Percentiles rank a stretch among this genome's conserved stretches.
These are phyloP conservation scores for Azorinus chamasolen DNA, from an alignment of 2,888 invertebrate species.

Conservation along the genomic window DNA sequence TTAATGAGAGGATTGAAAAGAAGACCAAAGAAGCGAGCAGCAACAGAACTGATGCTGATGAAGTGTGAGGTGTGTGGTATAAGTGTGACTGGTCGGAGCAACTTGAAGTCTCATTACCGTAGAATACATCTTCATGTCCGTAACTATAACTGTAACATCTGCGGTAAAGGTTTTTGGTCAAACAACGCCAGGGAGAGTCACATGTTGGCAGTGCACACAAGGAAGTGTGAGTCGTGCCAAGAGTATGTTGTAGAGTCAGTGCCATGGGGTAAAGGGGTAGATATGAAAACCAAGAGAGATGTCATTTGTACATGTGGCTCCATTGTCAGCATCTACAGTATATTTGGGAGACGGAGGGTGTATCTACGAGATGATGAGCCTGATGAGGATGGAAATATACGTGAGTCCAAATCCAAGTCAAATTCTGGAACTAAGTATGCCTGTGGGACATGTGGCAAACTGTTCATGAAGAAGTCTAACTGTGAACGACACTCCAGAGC, in stretches of 20 bases:
- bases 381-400: conserved; percentile 41
- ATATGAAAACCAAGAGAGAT: conserved; percentile 54
- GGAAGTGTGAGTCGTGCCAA: conserved; percentile 57
- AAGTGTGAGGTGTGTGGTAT: conserved; percentile 59
- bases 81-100: conserved; percentile 49
- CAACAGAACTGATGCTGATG: conserved; percentile 48
- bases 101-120: conserved; percentile 51
- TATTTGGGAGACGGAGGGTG: conserved; percentile 43
- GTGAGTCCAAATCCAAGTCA: conserved; percentile 26
- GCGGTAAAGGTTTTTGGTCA: conserved; percentile 55
- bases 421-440: conserved; percentile 60
- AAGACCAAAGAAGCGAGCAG: conserved; percentile 30
- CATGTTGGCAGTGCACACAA: conserved; percentile 58
- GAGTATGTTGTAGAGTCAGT: conserved; percentile 64
- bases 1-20: conserved; percentile 7
- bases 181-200: conserved; percentile 57
- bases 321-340: conserved; percentile 57
- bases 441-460: conserved; percentile 63
- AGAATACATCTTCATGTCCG: conserved; percentile 50
- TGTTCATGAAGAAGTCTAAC: conserved; percentile 59
- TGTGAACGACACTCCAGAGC: conserved; percentile 61
- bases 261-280: conserved; percentile 55
- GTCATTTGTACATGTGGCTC: conserved; percentile 62
- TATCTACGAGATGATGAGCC: conserved; percentile 50
- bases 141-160: conserved; percentile 51